Evolutionary conservation across 2,888 invertebrate species (phyloP), one percentile per base, ranked within the genome.

Genomic region (Argynnis bischoffii): DNA sequence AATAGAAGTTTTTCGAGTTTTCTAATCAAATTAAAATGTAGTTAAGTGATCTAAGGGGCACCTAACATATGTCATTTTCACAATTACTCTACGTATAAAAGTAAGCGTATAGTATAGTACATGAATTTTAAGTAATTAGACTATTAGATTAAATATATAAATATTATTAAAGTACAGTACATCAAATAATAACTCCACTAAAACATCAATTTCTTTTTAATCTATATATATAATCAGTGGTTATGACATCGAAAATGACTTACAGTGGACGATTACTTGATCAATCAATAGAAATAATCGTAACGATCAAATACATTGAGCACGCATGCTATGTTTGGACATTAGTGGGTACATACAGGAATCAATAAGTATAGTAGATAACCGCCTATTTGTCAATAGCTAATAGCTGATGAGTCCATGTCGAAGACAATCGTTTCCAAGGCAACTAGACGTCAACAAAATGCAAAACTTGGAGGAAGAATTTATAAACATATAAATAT

Each of bases 401-500:
- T 89, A 87, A 89, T 90, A 85, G 85, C 77, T 85, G 85, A 84
- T 85, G 86, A 86, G 77, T 79, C 84, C 79, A 80, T 81, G 81
- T 83, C 80, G 81, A 90, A 91, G 90, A 91, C 89, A 87, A 86
- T 82, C 82, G 88, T 89, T 78, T 76, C 83, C 89, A 73, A 75
- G 89, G 82, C 77, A 76, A 91, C 91, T 72, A 71, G 77, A 76
- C 78, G 77, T 83, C 90, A 91, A 91, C 90, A 91, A 81, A 82
- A 41, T 59, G 55, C 46, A 64, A 55, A 60, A 51, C 59, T 64
- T 64, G 53, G 55, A 48, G 14, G 48, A 59, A 48, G 48, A 59
- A 48, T 26, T 48, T 21, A 59, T 48, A 48, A 31, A 48, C 35
- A 35, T 41, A 11, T 35, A 46, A n/a, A n/a, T n/a, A n/a, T n/a